Conservation (phyloP, 2,888 invertebrate genomes). For the Prostheceraeus crozeri region DNA sequence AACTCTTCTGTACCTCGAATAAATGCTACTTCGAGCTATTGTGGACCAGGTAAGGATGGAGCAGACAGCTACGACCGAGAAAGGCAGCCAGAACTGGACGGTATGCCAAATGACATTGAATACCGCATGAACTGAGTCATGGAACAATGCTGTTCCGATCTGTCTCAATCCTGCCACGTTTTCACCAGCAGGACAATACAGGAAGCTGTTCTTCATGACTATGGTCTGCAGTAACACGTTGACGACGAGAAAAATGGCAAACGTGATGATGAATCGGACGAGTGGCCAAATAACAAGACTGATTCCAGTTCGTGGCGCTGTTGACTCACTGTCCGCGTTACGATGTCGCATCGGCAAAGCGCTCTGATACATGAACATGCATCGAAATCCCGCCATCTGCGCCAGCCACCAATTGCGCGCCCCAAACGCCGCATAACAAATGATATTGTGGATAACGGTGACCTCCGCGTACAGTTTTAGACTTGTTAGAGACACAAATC, state of each 20-base stretch:
- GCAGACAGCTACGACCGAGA: not conserved
- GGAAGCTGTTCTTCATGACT: not conserved
- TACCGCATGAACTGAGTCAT: no score
- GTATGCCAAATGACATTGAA: not conserved
- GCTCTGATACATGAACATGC: not conserved
- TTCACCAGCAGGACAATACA: not conserved
- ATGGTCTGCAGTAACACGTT: not conserved
- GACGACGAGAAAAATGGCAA: not conserved
- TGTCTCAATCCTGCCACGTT: not conserved
- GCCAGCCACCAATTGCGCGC: conserved; percentile 11
- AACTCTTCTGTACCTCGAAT: not conserved
- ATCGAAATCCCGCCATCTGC: not conserved
- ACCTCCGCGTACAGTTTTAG: not conserved
- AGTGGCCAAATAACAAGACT: conserved; percentile 1
- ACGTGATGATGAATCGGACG: not conserved
- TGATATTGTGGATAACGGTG: not conserved
- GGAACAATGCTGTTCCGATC: no score
- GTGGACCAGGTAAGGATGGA: conserved; percentile 4
- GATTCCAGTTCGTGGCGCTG: not conserved
- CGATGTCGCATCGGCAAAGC: no score
- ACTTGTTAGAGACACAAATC: not conserved
- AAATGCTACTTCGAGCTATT: not conserved
- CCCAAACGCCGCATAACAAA: not conserved
- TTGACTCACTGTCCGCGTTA: not conserved
- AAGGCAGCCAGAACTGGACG: conserved; percentile 11